Evolutionary conservation across 2,888 invertebrate genomes (phyloP), one percentile per base, ranked within the genome.

Genomic region (Dugesia japonica): DNA sequence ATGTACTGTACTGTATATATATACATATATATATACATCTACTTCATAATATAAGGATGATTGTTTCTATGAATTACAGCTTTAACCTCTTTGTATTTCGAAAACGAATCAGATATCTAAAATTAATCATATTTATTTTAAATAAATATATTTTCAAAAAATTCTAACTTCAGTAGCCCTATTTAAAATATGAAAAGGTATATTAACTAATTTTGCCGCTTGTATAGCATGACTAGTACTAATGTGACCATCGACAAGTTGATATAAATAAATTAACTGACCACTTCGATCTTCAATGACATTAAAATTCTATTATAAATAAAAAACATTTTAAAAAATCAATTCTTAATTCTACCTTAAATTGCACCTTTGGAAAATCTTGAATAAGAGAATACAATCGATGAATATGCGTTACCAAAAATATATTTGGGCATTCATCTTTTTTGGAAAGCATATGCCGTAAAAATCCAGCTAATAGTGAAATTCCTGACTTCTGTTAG

Each of bases 231-330:
- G 38, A n/a, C 74, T 73, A 26, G 7, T 9, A 9, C 26, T 20
- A 33, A 38, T 38, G 4, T 23, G 33, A 9, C 74, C 74, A 26
- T 73, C 74, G 13, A 73, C 38, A 1, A 73, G 26, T 26, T 73
- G 33, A 38, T 28, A 73, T n/a, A 73, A 38, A 31, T 73, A 73
- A 4, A 73, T 33, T 20, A 73, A 26, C n/a, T 73, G 33, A 15
- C 74, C 33, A 56, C 17, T 56, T 56, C 17, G 4, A 23, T 56
- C 56, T 23, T 56, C 56, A 56, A 56, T 56, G 4, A 56, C n/a
- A 56, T 56, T 56, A n/a, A 56, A 56, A 56, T 56, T 56, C 56
- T 56, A 31, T 31, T 13, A 31, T 7, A 31, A 31, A 31, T n/a
- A n/a, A n/a, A n/a, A n/a, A n/a, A n/a, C n/a, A n/a, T n/a, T n/a